These are phyloP conservation scores for Melipona bicolor DNA, from an alignment of 2,888 invertebrate genomes.

Conservation along the genomic window DNA sequence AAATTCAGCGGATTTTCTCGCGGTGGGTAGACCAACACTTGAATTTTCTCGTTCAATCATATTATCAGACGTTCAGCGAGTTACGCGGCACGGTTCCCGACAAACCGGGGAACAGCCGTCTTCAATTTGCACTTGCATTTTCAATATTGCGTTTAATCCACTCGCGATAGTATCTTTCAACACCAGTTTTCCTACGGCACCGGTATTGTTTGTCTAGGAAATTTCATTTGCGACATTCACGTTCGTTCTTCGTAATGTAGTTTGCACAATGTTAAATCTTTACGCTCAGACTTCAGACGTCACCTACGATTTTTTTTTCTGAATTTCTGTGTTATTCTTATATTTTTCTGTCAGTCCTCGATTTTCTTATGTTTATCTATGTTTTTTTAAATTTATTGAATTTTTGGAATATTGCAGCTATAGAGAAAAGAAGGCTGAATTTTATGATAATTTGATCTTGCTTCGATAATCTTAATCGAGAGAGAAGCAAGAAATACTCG, in stretches of 20 bases:
- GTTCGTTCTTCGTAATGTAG: neutral
- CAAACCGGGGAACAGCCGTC: neutral
- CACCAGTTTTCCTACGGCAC: neutral
- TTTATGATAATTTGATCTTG: too few relatives aligned
- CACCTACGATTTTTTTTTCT: too few relatives aligned
- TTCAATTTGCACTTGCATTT: slow-evolving; percentile 1
- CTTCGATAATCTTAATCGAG: too few relatives aligned
- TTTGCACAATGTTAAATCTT: neutral
- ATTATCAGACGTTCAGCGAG: neutral
- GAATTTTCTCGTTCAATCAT: neutral
- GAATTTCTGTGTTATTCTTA: too few relatives aligned
- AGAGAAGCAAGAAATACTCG: too few relatives aligned
- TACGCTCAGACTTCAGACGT: too few relatives aligned
- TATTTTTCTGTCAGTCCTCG: too few relatives aligned
- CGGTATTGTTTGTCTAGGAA: neutral
- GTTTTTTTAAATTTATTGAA: too few relatives aligned
- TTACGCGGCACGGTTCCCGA: neutral
- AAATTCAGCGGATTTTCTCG: slow-evolving; percentile 4
- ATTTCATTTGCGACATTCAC: neutral
- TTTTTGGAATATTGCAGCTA: too few relatives aligned
- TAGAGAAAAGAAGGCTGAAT: too few relatives aligned
- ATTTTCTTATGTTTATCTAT: too few relatives aligned
- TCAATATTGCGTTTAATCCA: neutral
- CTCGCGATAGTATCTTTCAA: neutral
- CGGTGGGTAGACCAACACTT: neutral